phyloP scores from a whole-genome alignment of 2,888 invertebrate species.

The Cheilosia soror region DNA sequence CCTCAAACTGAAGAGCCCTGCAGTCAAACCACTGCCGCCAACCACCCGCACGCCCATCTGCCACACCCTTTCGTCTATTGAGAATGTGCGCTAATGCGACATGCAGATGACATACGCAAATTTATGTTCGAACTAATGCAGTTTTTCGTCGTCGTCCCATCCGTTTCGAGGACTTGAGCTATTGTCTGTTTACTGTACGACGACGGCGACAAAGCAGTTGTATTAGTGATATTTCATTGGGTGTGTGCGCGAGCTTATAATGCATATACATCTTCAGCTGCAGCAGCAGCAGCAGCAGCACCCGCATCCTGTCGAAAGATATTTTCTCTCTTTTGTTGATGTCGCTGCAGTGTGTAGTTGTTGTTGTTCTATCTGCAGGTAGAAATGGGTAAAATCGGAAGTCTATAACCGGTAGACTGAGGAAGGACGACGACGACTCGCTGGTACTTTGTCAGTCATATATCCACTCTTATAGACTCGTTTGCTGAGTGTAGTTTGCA shows the following conservation, averaged over 20 bases:
- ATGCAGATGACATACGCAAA: slow-evolving; percentile 75
- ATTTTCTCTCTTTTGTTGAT: slow-evolving; percentile 38
- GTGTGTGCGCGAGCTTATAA: slow-evolving; percentile 19
- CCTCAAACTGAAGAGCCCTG: slow-evolving; percentile 31
- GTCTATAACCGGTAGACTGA: slow-evolving; percentile 31
- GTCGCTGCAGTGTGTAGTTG: background rate
- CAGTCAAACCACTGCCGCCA: slow-evolving; percentile 23
- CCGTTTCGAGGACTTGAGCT: slow-evolving; percentile 60
- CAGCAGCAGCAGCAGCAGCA: slow-evolving; percentile 32
- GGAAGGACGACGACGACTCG: slow-evolving; percentile 6
- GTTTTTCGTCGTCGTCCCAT: slow-evolving; percentile 69
- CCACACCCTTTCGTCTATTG: slow-evolving; percentile 36
- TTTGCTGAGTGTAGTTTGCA: slow-evolving; percentile 43
- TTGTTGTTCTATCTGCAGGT: slow-evolving; percentile 28
- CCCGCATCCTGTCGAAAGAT: slow-evolving; percentile 33
- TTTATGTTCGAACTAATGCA: slow-evolving; percentile 76
- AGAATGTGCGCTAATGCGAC: slow-evolving; percentile 70
- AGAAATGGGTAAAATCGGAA: slow-evolving; percentile 32
- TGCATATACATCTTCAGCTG: slow-evolving; percentile 24
- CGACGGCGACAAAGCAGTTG: background rate
- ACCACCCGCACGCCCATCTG: slow-evolving; percentile 12
- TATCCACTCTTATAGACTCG: background rate
- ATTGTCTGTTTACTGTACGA: slow-evolving; percentile 53
- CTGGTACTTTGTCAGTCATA: slow-evolving; percentile 36
- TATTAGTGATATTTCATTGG: slow-evolving; percentile 11